Evolutionary conservation across 2,797 vertebrate species (phyloP).

Genomic region (Graptemys geographica): DNA sequence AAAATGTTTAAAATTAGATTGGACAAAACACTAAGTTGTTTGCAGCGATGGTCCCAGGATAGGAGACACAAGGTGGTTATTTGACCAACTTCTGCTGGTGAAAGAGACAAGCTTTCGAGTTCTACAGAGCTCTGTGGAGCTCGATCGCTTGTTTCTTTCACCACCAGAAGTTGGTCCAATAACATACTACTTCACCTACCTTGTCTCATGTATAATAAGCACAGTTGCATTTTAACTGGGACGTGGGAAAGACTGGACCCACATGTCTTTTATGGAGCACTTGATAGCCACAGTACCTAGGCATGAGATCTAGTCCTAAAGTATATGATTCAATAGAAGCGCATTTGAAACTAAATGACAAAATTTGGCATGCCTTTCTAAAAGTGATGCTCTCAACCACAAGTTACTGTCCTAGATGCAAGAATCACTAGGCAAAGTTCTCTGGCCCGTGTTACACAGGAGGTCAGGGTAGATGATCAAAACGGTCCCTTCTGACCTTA

Average conservation of each 20-base stretch:
- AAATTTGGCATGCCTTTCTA: not conserved
- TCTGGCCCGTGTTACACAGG: not conserved
- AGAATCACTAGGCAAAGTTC: not conserved
- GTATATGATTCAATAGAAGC: not conserved
- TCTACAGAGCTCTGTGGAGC: not conserved
- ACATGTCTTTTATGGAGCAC: not conserved
- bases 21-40: not conserved
- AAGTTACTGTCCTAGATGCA: not conserved
- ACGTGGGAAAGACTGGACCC: not conserved
- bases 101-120: not conserved
- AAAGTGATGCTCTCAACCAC: not conserved
- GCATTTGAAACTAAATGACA: not conserved
- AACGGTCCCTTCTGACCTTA: not conserved
- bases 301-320: not conserved
- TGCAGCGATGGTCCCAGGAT: not conserved
- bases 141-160: not conserved
- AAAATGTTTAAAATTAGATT: not conserved
- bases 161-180: not conserved
- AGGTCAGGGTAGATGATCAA: not conserved
- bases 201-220: not conserved
- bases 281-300: not conserved
- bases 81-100: not conserved
- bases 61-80: not conserved
- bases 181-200: not conserved
- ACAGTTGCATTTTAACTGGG: not conserved